Evolutionary conservation across 1,140 invertebrate species (phyloP), one percentile per base, ranked within the genome.

Genomic region (Psix sp.): DNA sequence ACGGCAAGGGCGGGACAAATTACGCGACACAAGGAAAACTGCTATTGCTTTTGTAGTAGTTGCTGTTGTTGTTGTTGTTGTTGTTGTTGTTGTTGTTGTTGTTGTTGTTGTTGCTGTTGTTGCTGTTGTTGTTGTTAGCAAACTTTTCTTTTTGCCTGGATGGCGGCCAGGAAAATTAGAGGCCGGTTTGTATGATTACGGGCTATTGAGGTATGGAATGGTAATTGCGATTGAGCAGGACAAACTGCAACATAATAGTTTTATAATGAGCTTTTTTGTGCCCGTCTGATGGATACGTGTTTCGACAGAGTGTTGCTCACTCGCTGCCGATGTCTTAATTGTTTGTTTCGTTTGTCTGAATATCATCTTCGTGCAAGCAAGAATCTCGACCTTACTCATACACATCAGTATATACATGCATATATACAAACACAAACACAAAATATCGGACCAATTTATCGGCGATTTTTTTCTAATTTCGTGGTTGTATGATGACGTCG

Each of bases 241-340:
- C 67, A 62, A 56, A 62, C 48, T 71, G 67, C 48, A 71, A 40
- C 49, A 36, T 71, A 71, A 71, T 62, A 56, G 67, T 62, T 71
- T 71, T 71, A 62, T 71, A 62, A 71, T 71, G 67, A 62, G 49
- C 4, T 63, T 71, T 71, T 71, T 71, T 62, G 49, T 48, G 26
- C n/a, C 13, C 2, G 1, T 43, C 26, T 5, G 5, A 10, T 9
- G 42, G 14, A 35, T 39, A 29, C 33, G 40, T 45, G 52, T 26
- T 11, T 35, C 10, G 13, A 11, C n/a, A 35, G 11, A 13, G 2
- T 35, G 13, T 14, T 49, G 13, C 29, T 43, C 17, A 7, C 1
- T 11, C 3, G 24, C 11, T 20, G 20, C 4, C 43, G 20, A 40
- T 48, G 42, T 62, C 48, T 70, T 62, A 70, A 70, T 70, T 70